Evolutionary conservation across 2,888 invertebrate genomes (phyloP).

Genomic region (Heliothis peltigera): DNA sequence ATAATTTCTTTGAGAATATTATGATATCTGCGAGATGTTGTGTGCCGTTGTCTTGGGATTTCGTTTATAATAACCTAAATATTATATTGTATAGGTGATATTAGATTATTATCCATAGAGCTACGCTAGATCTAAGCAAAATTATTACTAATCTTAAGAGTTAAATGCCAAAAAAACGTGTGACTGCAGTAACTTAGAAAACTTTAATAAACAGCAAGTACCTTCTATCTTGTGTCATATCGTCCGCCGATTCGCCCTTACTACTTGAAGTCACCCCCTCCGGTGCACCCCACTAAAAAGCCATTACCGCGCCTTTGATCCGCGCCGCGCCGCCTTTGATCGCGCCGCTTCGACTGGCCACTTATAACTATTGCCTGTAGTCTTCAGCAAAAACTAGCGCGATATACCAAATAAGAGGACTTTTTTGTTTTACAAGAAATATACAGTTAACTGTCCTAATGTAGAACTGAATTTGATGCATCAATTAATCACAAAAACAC

Average conservation of each 20-base stretch:
- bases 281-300: conserved; percentile 79
- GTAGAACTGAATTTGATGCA: too few relatives aligned
- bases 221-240: conserved; percentile 42
- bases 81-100: too few relatives aligned
- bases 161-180: too few relatives aligned
- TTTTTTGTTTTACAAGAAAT: conserved; percentile 33
- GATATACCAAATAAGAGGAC: conserved; percentile 27
- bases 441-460: conserved; percentile 18
- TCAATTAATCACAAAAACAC: too few relatives aligned
- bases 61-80: too few relatives aligned
- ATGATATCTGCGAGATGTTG: too few relatives aligned
- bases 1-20: too few relatives aligned
- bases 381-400: conserved; percentile 53
- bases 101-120: too few relatives aligned
- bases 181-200: too few relatives aligned
- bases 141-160: too few relatives aligned
- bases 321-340: conserved; percentile 81
- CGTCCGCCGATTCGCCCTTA: conserved; percentile 68
- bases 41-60: too few relatives aligned
- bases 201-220: conserved; percentile 15
- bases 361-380: conserved; percentile 79
- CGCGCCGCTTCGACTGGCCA: conserved; percentile 83
- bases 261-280: conserved; percentile 73
- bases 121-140: too few relatives aligned
- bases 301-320: conserved; percentile 86